A percentile compares a stretch with the other conserved stretches of the same genome.
phyloP scores from a whole-genome alignment of 1,140 invertebrate species.

The Tribolium castaneum region DNA sequence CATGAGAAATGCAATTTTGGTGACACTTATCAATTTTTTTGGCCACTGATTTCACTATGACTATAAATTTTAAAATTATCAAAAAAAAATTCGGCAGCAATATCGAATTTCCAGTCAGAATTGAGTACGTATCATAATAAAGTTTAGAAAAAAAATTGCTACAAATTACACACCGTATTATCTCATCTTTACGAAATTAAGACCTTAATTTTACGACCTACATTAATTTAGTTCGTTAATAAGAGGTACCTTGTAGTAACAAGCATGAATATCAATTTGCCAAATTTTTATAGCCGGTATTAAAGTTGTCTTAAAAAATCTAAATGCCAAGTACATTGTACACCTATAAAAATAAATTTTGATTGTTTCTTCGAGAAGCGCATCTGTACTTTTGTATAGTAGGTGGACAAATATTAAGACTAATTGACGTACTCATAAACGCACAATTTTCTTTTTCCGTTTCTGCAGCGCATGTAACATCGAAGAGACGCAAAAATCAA shows the following conservation, averaged over 20 bases:
- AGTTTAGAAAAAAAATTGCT: background rate
- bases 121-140: too few species aligned
- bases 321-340: too few species aligned
- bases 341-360: too few species aligned
- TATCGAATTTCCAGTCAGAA: too few species aligned
- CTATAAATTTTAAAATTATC: too few species aligned
- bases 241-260: background rate
- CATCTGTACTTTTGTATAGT: background rate
- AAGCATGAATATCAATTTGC: background rate
- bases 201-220: background rate
- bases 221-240: background rate
- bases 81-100: too few species aligned
- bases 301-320: background rate
- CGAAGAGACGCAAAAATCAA: background rate
- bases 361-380: background rate
- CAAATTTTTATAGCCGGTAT: background rate
- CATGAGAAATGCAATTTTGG: too few species aligned
- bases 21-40: too few species aligned
- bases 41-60: too few species aligned
- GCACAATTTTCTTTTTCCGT: slow-evolving; percentile 37
- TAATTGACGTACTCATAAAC: slow-evolving; percentile 35
- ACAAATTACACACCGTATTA: background rate
- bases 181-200: background rate
- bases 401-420: slow-evolving; percentile 40
- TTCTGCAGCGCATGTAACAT: background rate